Conservation (phyloP, 2,888 invertebrate genomes). For the Meandrusa payeni region DNA sequence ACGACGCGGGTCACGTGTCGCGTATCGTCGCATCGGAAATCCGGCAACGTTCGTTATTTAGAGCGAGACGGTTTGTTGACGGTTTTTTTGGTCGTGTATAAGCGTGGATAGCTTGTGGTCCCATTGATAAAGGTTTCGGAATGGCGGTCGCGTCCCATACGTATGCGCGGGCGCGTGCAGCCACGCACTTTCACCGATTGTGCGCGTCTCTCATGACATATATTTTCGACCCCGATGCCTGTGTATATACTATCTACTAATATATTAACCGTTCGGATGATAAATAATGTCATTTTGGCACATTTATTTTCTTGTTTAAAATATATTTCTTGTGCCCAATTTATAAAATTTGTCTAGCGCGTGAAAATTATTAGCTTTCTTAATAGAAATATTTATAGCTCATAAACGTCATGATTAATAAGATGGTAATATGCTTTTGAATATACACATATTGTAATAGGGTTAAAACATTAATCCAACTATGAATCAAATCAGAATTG, state of each 20-base stretch:
- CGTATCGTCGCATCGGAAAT: conserved; percentile 52
- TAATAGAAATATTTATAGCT: too few species aligned
- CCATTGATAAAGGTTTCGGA: conserved; percentile 57
- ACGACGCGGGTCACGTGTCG: background rate
- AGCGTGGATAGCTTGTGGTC: conserved; percentile 57
- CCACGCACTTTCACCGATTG: conserved; percentile 64
- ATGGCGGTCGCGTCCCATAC: conserved; percentile 52
- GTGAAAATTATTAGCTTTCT: too few species aligned
- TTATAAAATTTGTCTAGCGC: too few species aligned
- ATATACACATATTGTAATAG: too few species aligned
- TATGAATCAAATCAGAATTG: too few species aligned
- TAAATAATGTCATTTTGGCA: background rate
- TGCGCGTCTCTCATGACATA: conserved; percentile 57
- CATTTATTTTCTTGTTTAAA: background rate
- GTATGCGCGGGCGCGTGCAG: conserved; percentile 30
- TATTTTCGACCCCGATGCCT: conserved; percentile 40
- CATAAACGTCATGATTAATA: too few species aligned
- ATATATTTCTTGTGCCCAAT: background rate
- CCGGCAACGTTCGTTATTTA: conserved; percentile 68
- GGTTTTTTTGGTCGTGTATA: conserved; percentile 59
- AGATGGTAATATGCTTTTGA: too few species aligned
- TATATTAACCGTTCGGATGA: conserved; percentile 6
- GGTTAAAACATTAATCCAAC: too few species aligned
- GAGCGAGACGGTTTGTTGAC: conserved; percentile 72
- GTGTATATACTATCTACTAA: conserved; percentile 23